A percentile compares a stretch with the other conserved stretches of the same genome.
Evolutionary conservation across 1,140 invertebrate genomes (phyloP).

Genomic region (Nephila pilipes): DNA sequence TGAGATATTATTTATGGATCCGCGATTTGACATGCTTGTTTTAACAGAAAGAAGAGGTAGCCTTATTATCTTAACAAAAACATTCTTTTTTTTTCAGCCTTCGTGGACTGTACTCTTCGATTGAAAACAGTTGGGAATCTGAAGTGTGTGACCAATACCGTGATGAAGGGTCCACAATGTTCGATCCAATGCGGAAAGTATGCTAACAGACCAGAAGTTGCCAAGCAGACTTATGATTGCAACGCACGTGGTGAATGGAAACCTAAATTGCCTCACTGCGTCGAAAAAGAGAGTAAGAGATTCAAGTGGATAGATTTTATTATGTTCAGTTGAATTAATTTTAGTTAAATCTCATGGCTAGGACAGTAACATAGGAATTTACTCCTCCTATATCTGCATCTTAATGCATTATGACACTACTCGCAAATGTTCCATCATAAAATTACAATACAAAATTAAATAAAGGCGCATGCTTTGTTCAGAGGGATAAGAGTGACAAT

Average conservation of each 20-base stretch:
- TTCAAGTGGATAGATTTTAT: neutral
- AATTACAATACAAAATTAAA: too few relatives aligned
- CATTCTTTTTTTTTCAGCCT: slow-evolving; percentile 29
- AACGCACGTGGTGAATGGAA: neutral
- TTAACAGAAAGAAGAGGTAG: too few relatives aligned
- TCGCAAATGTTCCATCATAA: too few relatives aligned
- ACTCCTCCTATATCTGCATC: too few relatives aligned
- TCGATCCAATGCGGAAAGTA: neutral
- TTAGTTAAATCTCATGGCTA: neutral
- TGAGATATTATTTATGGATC: too few relatives aligned
- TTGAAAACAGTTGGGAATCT: neutral
- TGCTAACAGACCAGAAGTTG: neutral
- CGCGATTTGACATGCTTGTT: too few relatives aligned
- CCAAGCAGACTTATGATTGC: neutral
- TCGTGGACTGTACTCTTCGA: slow-evolving; percentile 53
- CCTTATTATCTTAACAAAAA: neutral
- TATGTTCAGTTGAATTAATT: neutral
- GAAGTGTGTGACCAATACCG: neutral
- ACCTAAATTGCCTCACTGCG: slow-evolving; percentile 18
- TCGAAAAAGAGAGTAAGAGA: slow-evolving; percentile 21
- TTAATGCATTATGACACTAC: too few relatives aligned
- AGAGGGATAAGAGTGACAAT: too few relatives aligned
- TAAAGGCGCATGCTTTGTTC: too few relatives aligned
- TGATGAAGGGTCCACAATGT: neutral
- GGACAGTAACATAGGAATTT: too few relatives aligned